Evolutionary conservation across 2,888 invertebrate species (phyloP), one percentile per base, ranked within the genome.

Genomic region (Aproaerema taeniolella): DNA sequence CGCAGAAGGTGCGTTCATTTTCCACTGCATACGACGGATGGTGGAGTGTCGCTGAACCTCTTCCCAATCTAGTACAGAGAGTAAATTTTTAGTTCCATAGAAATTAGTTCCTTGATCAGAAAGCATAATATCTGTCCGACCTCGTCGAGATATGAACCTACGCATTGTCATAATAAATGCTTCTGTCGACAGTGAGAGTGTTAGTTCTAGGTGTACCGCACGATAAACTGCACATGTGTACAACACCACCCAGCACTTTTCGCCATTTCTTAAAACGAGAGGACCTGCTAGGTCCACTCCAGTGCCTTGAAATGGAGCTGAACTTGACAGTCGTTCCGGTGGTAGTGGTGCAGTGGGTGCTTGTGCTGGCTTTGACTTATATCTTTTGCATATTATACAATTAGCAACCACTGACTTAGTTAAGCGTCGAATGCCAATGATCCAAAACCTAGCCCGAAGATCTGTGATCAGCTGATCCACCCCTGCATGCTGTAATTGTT

Each of bases 241-340:
- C 1, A 44, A 30, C 1, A 35, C 41, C 1, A 45, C 32, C 41
- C 39, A 45, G 14, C 31, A 17, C 17, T 45, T 45, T 1, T 28
- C 7, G 1, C 35, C 20, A 2, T 16, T 15, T 6, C 11, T 24
- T 16, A 44, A 10, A 1, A 25, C 8, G 13, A 45, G 26, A n/a
- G 45, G 45, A n/a, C 41, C 45, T 1, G 45, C 41, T 3, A 45
- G 14, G 33, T 41, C 45, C 6, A 37, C 33, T 1, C 39, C 43
- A 5, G 43, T 30, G 3, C 28, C 17, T 9, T 43, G 14, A 13
- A 43, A 43, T 3, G 39, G 26, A 6, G 32, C 10, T 2, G 17
- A 8, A 36, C 14, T 8, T 13, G 28, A 20, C 5, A 36, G 36
- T 7, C 43, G 35, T 8, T 36, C 36, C 8, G 2, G 8, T 10